These are phyloP conservation scores for Cryptoprocta ferox DNA, from an alignment of 2,797 vertebrate species.

Conservation along the genomic window DNA sequence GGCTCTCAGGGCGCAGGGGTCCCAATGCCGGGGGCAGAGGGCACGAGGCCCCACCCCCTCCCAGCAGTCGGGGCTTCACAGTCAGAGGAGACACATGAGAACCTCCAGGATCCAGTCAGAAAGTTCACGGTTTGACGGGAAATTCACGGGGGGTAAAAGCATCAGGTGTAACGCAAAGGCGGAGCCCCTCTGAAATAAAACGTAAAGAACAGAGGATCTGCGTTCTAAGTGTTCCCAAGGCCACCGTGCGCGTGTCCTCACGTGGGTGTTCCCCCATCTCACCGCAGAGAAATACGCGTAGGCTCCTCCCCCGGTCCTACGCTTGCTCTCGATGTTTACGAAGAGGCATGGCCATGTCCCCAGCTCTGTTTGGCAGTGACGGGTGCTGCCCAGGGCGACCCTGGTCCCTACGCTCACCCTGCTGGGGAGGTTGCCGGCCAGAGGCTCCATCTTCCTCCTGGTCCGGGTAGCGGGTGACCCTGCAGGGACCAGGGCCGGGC, in stretches of 20 bases:
- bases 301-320: no score
- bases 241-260: no score
- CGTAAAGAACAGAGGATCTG: no score
- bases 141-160: neutral
- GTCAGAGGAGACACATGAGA: neutral
- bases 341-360: neutral
- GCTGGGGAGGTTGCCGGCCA: neutral
- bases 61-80: accelerated
- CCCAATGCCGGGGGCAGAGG: neutral
- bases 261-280: no score
- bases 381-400: neutral
- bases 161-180: accelerated
- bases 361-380: neutral
- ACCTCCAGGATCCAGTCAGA: accelerated
- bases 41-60: no score
- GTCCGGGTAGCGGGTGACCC: no score
- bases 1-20: neutral
- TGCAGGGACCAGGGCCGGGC: accelerated
- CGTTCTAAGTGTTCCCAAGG: accelerated
- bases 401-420: neutral
- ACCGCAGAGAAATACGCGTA: accelerated
- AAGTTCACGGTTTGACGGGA: neutral
- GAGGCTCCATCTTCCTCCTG: neutral
- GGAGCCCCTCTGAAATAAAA: neutral
- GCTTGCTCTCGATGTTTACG: neutral